Base-by-base conservation (phyloP, 2,888 invertebrate species). In the Calameuta filiformis region DNA sequence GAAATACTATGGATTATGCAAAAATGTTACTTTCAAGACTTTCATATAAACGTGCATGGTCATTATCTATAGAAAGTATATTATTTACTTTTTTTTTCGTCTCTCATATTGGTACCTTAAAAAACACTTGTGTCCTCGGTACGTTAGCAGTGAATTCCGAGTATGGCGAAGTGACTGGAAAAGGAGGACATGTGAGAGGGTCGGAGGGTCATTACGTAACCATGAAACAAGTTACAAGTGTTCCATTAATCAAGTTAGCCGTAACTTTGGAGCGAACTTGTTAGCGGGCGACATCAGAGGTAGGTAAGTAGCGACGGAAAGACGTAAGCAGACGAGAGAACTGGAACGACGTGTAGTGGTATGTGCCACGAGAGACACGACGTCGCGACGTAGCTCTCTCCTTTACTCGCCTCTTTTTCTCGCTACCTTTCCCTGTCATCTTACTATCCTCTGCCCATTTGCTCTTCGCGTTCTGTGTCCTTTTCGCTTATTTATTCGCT, bases 191-290 rank as follows among this genome's bases (percentile, higher is more conserved):
- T 15, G 71, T 33, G 71, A 71, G 71, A 37, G 76, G 33, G 34
- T 68, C 35, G 76, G 23, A 74, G 69, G 82, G 84, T 86, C 86
- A 89, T 88, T 87, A 88, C 85, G 85, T 85, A 88, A 88, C 86
- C 87, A 85, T 84, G 85, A 84, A 85, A 85, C 88, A 88, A 86
- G 84, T 87, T 85, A 85, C 85, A 83, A 87, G 87, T 87, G 88
- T 87, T 89, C 81, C 85, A 87, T 89, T 89, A 88, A 89, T 89
- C 88, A 87, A 85, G 88, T 89, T 89, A 87, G 84, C 84, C 84
- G 81, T 81, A 84, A 88, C 84, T 88, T 87, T 77, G 79, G 82
- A 81, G 84, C 81, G 80, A 87, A 88, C 85, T 88, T 83, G 85
- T 87, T 86, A 85, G 82, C 81, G 81, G 79, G 79, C 79, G 83